These are phyloP conservation scores for Dynastes hyllus DNA, from an alignment of 2,888 invertebrate species.

Conservation along the genomic window DNA sequence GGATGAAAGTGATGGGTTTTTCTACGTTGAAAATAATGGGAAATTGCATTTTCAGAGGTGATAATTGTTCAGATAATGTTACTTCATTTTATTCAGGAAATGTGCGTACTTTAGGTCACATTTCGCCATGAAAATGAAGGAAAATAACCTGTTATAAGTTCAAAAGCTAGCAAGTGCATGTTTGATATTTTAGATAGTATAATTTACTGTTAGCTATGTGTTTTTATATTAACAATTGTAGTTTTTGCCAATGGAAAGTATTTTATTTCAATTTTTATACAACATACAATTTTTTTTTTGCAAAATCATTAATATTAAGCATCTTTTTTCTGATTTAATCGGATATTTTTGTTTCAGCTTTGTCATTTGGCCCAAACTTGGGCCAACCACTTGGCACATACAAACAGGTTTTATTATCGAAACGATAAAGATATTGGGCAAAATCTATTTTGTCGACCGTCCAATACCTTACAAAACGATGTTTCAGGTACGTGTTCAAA, in stretches of 20 bases:
- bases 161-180: neutral
- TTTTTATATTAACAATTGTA: neutral
- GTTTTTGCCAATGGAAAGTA: neutral
- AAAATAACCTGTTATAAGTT: neutral
- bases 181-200: neutral
- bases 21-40: neutral
- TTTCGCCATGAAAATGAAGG: neutral
- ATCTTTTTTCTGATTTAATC: too few species aligned
- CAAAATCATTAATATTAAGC: too few species aligned
- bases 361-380: conserved; percentile 89
- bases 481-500: conserved; percentile 74
- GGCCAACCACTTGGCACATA: conserved; percentile 90
- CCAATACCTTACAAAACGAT: conserved; percentile 79
- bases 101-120: neutral
- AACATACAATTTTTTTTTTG: too few species aligned
- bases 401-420: conserved; percentile 84
- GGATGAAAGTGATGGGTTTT: neutral
- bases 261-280: too few species aligned
- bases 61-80: neutral
- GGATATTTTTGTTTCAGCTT: conserved; percentile 73
- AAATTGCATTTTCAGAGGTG: neutral
- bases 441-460: conserved; percentile 84
- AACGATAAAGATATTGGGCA: conserved; percentile 86
- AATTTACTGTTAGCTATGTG: neutral
- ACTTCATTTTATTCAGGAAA: neutral